A percentile compares a stretch with the other conserved stretches of the same genome.
Conservation (phyloP, 2,888 invertebrate genomes). For the Amiota mariae region DNA sequence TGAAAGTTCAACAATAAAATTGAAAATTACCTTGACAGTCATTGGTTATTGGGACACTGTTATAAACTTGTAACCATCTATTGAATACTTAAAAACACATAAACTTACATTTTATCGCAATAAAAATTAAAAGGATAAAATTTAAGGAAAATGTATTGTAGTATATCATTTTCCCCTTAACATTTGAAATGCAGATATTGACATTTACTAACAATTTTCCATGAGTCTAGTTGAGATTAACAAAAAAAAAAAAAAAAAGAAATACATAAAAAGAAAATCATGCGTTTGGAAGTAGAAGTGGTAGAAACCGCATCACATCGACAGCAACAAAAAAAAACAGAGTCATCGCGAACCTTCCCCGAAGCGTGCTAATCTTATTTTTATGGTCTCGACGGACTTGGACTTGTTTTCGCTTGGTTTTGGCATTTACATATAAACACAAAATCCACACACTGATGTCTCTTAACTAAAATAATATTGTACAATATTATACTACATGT, state of each 20-base stretch:
- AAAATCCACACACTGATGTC: not conserved
- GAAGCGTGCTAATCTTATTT: slow-evolving; percentile 66
- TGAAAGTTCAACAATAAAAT: too few species aligned
- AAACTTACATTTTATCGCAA: not conserved
- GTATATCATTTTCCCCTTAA: not conserved
- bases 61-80: too few species aligned
- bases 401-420: slow-evolving; percentile 54
- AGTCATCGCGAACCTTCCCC: slow-evolving; percentile 34
- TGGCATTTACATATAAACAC: not conserved
- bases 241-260: not conserved
- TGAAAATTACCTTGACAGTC: too few species aligned
- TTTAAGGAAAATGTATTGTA: not conserved
- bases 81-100: not conserved
- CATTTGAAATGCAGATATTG: not conserved
- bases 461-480: not conserved
- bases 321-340: slow-evolving; percentile 13
- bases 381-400: slow-evolving; percentile 63
- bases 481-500: too few species aligned
- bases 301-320: slow-evolving; percentile 12
- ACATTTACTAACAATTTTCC: not conserved
- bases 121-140: not conserved
- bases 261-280: not conserved
- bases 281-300: not conserved
- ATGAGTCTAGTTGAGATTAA: not conserved
- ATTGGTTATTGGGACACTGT: too few species aligned